These are phyloP conservation scores for Passerina amoena DNA, from an alignment of 2,113 vertebrate species.

Conservation along the genomic window DNA sequence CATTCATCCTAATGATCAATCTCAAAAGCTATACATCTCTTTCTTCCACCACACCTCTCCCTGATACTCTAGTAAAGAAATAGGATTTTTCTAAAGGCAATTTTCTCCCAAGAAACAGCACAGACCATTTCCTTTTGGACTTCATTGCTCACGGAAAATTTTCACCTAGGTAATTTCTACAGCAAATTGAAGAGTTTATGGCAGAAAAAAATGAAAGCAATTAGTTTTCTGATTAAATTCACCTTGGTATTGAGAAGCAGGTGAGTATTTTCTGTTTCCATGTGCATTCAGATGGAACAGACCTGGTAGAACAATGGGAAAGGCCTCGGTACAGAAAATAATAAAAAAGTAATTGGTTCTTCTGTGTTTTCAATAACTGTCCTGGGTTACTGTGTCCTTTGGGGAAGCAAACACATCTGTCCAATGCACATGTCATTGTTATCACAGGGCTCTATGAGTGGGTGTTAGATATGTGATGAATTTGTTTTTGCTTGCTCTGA, in stretches of 20 bases:
- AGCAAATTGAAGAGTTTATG: conserved; percentile 42
- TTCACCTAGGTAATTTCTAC: background rate
- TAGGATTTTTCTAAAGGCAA: conserved; percentile 11
- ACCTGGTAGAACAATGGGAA: background rate
- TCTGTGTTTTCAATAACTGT: background rate
- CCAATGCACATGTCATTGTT: background rate
- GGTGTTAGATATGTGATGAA: rapidly evolving
- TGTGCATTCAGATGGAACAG: background rate
- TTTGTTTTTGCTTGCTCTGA: background rate
- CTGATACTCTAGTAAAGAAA: background rate
- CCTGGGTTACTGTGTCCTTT: background rate
- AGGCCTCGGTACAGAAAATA: background rate
- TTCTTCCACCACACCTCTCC: background rate
- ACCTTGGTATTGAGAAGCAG: conserved; percentile 13
- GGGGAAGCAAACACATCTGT: background rate
- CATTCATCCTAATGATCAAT: background rate
- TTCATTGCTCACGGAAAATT: conserved; percentile 5
- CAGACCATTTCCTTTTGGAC: conserved; percentile 33
- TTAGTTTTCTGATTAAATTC: conserved; percentile 61
- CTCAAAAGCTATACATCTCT: background rate
- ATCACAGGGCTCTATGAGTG: background rate
- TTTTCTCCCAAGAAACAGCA: conserved; percentile 33
- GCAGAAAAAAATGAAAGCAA: conserved; percentile 48
- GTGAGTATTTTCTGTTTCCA: conserved; percentile 22
- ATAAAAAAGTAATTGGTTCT: background rate